Percentiles rank a stretch among this genome's conserved stretches.
These are phyloP conservation scores for Alviniconcha strummeri DNA, from an alignment of 2,888 invertebrate genomes.

Conservation along the genomic window DNA sequence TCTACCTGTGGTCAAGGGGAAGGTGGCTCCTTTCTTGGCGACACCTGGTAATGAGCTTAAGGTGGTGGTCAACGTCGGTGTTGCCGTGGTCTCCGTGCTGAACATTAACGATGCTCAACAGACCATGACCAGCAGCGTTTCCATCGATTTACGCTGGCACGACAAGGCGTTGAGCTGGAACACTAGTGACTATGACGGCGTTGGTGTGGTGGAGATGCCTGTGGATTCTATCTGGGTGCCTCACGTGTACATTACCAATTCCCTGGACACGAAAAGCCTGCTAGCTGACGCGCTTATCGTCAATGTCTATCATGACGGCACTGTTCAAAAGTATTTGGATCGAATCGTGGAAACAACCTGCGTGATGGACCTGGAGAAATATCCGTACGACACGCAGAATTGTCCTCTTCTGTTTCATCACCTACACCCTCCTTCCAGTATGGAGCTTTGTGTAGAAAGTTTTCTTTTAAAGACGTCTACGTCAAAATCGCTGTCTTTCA, in stretches of 20 bases:
- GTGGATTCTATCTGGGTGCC: conserved; percentile 8
- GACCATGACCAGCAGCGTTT: neutral
- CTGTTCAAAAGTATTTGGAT: too few species aligned
- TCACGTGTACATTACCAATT: neutral
- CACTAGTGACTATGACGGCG: neutral
- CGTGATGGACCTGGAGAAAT: conserved; percentile 8
- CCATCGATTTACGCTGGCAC: neutral
- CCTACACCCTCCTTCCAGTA: too few species aligned
- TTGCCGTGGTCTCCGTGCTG: neutral
- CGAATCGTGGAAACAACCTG: neutral
- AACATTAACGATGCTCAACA: conserved; percentile 3
- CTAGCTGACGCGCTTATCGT: too few species aligned
- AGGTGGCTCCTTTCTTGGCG: neutral
- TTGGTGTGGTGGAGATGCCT: neutral
- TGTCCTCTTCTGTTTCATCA: neutral
- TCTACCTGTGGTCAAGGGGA: neutral
- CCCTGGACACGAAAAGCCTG: neutral
- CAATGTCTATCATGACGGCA: too few species aligned
- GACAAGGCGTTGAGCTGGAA: neutral
- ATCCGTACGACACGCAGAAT: conserved; percentile 23
- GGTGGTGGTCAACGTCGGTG: neutral
- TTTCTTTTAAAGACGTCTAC: too few species aligned
- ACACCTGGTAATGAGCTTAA: neutral
- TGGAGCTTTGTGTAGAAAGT: too few species aligned
- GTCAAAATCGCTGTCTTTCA: too few species aligned